A percentile compares a stretch with the other conserved stretches of the same genome.
Conservation (phyloP, 2,888 invertebrate species). For the Hypena proboscidalis region DNA sequence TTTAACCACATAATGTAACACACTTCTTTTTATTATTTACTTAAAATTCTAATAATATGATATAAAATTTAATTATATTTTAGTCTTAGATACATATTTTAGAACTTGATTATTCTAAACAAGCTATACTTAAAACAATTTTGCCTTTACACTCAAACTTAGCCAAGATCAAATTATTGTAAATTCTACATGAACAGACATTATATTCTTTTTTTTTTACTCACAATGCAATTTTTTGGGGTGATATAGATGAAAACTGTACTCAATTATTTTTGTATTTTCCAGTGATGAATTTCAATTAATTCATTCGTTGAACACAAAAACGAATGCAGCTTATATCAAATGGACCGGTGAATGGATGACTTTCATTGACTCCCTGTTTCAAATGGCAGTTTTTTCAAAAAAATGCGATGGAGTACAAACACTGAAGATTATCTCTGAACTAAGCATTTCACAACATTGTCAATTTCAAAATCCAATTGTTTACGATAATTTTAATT, state of each 20-base stretch:
- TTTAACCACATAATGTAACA: too few relatives aligned
- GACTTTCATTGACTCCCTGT: slow-evolving; percentile 46
- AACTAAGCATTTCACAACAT: slow-evolving; percentile 40
- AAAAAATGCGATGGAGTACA: slow-evolving; percentile 42
- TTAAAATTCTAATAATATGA: too few relatives aligned
- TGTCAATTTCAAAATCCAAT: background rate
- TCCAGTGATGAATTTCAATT: slow-evolving; percentile 48
- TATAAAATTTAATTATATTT: too few relatives aligned
- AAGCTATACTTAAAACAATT: too few relatives aligned
- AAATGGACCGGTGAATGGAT: slow-evolving; percentile 50
- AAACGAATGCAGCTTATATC: slow-evolving; percentile 37
- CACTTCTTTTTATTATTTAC: too few relatives aligned
- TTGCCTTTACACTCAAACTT: too few relatives aligned
- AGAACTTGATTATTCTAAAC: too few relatives aligned
- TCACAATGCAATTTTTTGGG: background rate
- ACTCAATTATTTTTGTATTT: slow-evolving; percentile 13
- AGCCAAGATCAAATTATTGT: too few relatives aligned
- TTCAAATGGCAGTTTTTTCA: slow-evolving; percentile 46
- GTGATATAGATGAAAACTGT: background rate
- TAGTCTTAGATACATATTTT: too few relatives aligned
- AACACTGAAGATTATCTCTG: slow-evolving; percentile 39
- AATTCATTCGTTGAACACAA: slow-evolving; percentile 37
- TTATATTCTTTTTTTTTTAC: background rate
- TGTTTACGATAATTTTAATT: background rate
- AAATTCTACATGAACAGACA: too few relatives aligned